Conservation (phyloP, 2,888 invertebrate genomes). For the Drosophila recens region DNA sequence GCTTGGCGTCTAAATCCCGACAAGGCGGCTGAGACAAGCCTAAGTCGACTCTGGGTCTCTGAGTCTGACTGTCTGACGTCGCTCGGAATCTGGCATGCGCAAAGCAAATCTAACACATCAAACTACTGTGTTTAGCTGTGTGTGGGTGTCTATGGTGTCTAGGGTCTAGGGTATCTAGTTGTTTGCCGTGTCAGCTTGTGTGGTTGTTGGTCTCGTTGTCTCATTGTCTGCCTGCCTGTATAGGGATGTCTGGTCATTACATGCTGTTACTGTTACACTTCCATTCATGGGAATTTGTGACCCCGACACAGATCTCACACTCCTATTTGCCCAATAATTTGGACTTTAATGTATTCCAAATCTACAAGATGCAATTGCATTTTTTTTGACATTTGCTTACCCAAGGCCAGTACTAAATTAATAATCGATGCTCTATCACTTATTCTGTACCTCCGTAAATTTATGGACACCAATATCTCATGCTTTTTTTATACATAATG, state of each 20-base stretch:
- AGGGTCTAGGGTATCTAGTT: neutral
- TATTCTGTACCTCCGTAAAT: neutral
- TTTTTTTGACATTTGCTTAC: neutral
- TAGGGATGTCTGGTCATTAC: conserved; percentile 22
- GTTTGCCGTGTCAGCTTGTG: neutral
- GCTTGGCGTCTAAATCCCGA: conserved; percentile 50
- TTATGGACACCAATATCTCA: no score
- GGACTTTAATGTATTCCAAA: neutral
- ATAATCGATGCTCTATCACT: neutral
- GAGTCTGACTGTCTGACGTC: conserved; percentile 2
- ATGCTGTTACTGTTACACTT: conserved; percentile 10
- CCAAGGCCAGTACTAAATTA: neutral
- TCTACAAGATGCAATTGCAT: neutral
- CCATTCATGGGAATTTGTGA: conserved; percentile 8
- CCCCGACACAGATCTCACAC: conserved; percentile 19
- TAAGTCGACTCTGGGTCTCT: conserved; percentile 44
- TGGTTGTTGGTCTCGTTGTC: neutral
- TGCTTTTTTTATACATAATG: neutral
- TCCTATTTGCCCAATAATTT: neutral
- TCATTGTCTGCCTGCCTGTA: neutral
- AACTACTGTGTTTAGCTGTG: neutral
- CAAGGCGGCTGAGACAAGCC: conserved; percentile 61
- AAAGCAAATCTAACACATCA: conserved; percentile 14
- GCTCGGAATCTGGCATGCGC: conserved; percentile 19
- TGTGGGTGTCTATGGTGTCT: neutral